Percentiles rank a stretch among this genome's conserved stretches.
Evolutionary conservation across 1,140 invertebrate genomes (phyloP).

Genomic region (Aphidius gifuensis): DNA sequence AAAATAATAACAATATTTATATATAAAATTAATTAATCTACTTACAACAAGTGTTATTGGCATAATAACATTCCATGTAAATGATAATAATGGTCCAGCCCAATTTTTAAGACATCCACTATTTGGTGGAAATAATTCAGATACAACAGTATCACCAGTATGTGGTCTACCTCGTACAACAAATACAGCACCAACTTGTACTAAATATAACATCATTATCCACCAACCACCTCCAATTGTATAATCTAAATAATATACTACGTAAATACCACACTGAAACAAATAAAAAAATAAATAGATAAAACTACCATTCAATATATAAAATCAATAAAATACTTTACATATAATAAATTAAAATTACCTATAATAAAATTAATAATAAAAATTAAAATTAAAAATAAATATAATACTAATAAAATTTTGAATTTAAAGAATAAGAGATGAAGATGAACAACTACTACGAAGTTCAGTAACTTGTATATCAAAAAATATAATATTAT

Average conservation of each 20-base stretch:
- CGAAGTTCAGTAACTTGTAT: constrained; percentile 52
- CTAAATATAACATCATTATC: constrained; percentile 74
- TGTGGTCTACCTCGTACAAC: constrained; percentile 80
- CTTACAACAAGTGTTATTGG: constrained; percentile 73
- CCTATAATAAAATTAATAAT: constrained; percentile 1
- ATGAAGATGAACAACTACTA: constrained; percentile 30
- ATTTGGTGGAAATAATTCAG: constrained; percentile 62
- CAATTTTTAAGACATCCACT: constrained; percentile 57
- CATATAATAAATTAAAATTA: not conserved
- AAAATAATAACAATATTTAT: not conserved
- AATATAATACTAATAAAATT: not conserved
- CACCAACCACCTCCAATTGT: constrained; percentile 81
- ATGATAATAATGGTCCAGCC: constrained; percentile 72
- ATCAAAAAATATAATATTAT: constrained; percentile 66
- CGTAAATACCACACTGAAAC: constrained; percentile 74
- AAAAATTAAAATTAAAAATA: not conserved
- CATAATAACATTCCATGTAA: constrained; percentile 83
- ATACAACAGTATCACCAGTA: constrained; percentile 76
- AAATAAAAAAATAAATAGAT: constrained; percentile 12
- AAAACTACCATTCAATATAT: not conserved
- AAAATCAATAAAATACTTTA: constrained; percentile 1
- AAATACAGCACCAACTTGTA: constrained; percentile 76
- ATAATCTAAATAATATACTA: constrained; percentile 83
- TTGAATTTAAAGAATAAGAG: constrained; percentile 21
- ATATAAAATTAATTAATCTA: constrained; percentile 9